Base-by-base conservation (phyloP, 2,113 vertebrate genomes). In the Lethenteron camtschaticum region DNA sequence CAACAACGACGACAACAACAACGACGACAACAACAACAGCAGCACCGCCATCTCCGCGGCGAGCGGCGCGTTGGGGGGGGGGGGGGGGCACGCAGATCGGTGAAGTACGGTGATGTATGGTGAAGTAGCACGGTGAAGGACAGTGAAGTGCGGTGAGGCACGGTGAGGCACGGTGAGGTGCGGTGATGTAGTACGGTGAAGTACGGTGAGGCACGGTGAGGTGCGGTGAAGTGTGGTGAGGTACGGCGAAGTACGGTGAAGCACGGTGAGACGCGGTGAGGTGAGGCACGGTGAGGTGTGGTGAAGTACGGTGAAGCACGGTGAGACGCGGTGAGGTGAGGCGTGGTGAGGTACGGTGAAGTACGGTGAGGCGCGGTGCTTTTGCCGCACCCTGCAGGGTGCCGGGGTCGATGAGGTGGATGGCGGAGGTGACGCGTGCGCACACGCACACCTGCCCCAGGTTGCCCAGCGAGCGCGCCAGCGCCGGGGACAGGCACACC, bases 361-460 rank as follows among this genome's bases (percentile, higher is more conserved):
- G 20, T 20, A 3, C 20, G 20, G 20, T 3, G 20, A 2, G 20
- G 20, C 2, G 24, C 4, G 24, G 24, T 41, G 24, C 3, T 41
- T 9, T 10, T 1, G 2, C 82, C 86, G 86, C 76, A 96, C 94
- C 84, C 80, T 96, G 94, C 69, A 96, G 75, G 1, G 88, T 96
- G 56, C 78, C 81, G 10, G 94, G 94, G 75, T 96, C 90, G 1
- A 99, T 90, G 74, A 99, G 84, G 73, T 91, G 92, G 75, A 99
- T 80, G 70, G 87, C 78, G 70, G 86, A 96, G 56, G 88, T 95
- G 69, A 99, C 88, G 3, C 89, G 79, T 73, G 83, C 68, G 76
- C 94, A 96, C 68, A 99, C 86, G 71, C 92, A 96, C 75, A 99
- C 85, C 78, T 99, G 94, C 74, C 80, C 85, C 85, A 99, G 86